These are phyloP conservation scores for Ptychochromis oligacanthus DNA, from an alignment of 2,113 vertebrate genomes.

Conservation along the genomic window DNA sequence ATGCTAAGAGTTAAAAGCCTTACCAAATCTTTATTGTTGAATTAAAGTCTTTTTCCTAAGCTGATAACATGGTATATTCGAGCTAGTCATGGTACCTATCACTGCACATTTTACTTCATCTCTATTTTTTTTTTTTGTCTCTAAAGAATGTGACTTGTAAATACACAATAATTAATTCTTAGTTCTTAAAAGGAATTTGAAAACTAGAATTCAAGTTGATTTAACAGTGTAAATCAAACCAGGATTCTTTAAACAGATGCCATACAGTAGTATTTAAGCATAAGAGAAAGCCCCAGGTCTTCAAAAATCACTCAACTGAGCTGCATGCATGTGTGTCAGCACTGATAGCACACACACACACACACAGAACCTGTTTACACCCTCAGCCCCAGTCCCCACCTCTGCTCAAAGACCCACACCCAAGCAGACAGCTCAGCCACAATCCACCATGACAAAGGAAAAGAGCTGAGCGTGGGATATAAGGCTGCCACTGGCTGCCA, in stretches of 20 bases:
- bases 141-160: background rate
- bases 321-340: conserved; percentile 6
- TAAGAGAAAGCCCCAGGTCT: conserved; percentile 4
- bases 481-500: conserved; percentile 67
- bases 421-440: conserved; percentile 66
- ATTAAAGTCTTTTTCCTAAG: background rate
- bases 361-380: conserved; percentile 66
- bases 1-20: background rate
- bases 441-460: conserved; percentile 79
- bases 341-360: conserved; percentile 13
- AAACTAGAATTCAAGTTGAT: background rate
- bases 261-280: background rate
- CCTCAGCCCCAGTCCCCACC: conserved; percentile 34
- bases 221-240: background rate
- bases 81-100: background rate
- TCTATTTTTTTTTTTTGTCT: rapidly evolving
- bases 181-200: background rate
- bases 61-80: background rate
- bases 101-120: background rate
- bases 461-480: conserved; percentile 80
- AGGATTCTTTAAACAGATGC: background rate
- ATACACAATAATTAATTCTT: background rate
- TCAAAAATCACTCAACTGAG: conserved; percentile 16
- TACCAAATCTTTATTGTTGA: background rate
- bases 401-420: conserved; percentile 50